Evolutionary conservation across 2,113 vertebrate genomes (phyloP).

Genomic region (Agapornis roseicollis): DNA sequence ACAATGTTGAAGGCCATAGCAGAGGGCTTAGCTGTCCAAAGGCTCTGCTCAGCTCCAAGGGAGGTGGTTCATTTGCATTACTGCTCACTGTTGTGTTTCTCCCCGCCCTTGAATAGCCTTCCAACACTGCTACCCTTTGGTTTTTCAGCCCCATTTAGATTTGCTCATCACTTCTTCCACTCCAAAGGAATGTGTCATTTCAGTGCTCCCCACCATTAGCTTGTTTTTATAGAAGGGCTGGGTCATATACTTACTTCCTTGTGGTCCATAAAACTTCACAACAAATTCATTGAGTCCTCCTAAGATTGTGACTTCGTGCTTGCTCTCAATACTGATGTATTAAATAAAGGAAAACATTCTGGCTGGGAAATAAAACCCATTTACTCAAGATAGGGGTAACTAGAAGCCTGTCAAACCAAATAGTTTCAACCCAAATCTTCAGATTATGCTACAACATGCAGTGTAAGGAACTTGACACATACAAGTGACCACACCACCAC

Average conservation of each 20-base stretch:
- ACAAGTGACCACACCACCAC: not conserved
- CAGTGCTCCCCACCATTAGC: not conserved
- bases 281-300: constrained; percentile 99
- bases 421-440: not conserved
- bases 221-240: not conserved
- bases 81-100: not conserved
- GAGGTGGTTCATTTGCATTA: not conserved
- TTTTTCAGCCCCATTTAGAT: not conserved
- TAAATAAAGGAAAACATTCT: constrained; percentile 74
- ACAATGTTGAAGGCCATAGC: not conserved
- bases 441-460: not conserved
- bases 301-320: constrained; percentile 98
- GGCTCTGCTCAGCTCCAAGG: not conserved
- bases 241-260: constrained; percentile 91
- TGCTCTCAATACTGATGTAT: constrained; percentile 93
- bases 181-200: not conserved
- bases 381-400: not conserved
- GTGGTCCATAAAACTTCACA: constrained; percentile 99
- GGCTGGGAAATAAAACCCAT: not conserved
- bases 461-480: not conserved
- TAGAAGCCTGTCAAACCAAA: not conserved
- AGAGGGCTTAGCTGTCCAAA: not conserved
- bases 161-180: not conserved
- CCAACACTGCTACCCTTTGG: not conserved
- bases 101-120: not conserved